Conservation (phyloP, 2,888 invertebrate genomes). For the Pyralis farinalis region DNA sequence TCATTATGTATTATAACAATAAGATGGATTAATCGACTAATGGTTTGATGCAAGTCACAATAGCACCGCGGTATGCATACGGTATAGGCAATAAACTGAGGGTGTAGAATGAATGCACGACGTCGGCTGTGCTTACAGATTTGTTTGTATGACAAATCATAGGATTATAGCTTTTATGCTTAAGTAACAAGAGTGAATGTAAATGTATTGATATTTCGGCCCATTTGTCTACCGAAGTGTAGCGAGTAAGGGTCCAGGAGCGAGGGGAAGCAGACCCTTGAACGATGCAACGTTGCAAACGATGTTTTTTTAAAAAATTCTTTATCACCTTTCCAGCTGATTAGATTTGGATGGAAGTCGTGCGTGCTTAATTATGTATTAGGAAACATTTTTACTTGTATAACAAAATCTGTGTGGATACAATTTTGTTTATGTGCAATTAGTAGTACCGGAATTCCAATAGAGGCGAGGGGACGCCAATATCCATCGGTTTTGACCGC, state of each 20-base stretch:
- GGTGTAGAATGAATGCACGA: constrained; percentile 70
- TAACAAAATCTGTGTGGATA: no score
- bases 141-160: constrained; percentile 18
- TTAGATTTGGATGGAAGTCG: constrained; percentile 25
- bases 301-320: constrained; percentile 44
- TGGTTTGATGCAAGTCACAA: constrained; percentile 68
- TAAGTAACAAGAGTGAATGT: constrained; percentile 28
- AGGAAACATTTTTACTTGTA: no score
- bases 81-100: constrained; percentile 69
- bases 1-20: constrained; percentile 49
- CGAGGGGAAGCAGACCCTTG: constrained; percentile 60
- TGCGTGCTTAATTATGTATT: no score
- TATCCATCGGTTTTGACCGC: no score
- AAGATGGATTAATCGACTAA: constrained; percentile 66
- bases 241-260: constrained; percentile 60
- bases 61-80: constrained; percentile 71
- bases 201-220: constrained; percentile 33
- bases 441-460: no score
- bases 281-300: constrained; percentile 50
- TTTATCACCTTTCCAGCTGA: constrained; percentile 52
- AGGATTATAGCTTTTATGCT: constrained; percentile 41
- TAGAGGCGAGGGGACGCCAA: no score
- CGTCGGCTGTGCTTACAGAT: constrained; percentile 41
- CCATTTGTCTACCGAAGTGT: constrained; percentile 58
- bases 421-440: no score